phyloP scores from a whole-genome alignment of 2,113 vertebrate genomes.

The Pelecanus crispus region DNA sequence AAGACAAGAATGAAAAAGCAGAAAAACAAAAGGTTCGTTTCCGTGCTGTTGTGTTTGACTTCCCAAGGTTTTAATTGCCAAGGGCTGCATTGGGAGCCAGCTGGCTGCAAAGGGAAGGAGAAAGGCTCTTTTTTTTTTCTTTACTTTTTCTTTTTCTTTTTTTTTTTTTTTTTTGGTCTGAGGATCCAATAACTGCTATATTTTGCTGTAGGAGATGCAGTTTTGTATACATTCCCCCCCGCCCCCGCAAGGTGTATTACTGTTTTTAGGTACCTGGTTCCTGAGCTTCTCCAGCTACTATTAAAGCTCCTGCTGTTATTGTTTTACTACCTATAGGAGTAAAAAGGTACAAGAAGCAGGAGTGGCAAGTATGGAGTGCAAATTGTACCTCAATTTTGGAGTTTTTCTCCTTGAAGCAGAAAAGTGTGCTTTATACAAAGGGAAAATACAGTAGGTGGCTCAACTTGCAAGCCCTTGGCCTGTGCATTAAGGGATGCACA shows the following conservation, averaged over 20 bases:
- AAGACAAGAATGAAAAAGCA: conserved; percentile 8
- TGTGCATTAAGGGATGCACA: fast-evolving
- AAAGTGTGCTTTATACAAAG: background rate
- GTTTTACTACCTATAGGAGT: background rate
- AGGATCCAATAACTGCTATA: background rate
- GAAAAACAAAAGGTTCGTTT: conserved; percentile 6
- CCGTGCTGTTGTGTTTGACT: conserved; percentile 34
- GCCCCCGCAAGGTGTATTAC: background rate
- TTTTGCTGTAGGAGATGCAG: background rate
- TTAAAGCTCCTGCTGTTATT: background rate
- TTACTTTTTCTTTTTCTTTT: too few species aligned
- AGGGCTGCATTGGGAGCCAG: background rate
- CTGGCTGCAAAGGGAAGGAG: conserved; percentile 11
- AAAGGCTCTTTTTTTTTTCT: background rate
- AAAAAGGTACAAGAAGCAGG: background rate
- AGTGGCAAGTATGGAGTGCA: background rate
- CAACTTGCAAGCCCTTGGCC: background rate
- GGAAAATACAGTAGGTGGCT: background rate
- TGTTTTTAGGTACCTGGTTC: background rate
- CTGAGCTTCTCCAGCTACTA: background rate
- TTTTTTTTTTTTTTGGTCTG: background rate
- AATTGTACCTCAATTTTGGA: background rate
- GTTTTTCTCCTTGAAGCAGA: background rate
- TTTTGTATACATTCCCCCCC: background rate
- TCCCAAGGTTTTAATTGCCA: conserved; percentile 39